Base-by-base conservation (phyloP, 92 coral and sea anemone species). In the Muricea muricata region DNA sequence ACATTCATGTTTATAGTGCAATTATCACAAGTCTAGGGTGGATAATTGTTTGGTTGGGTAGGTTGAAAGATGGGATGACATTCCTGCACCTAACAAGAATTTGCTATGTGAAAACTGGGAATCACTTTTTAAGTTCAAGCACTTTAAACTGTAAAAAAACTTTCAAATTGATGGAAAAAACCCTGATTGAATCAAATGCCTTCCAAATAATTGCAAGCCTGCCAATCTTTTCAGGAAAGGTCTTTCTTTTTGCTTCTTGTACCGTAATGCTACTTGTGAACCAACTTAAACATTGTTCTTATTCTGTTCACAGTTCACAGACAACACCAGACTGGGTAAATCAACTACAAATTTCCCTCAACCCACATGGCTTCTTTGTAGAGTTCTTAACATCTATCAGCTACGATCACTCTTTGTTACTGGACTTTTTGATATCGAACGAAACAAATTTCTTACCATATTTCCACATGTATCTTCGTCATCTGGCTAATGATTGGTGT, bases 391-490 rank as follows among this genome's bases (percentile, higher is more conserved):
- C 77, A 12, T 74, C 91, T 15, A 66, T 93, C 42, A 78, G 77
- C 41, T 93, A 86, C 78, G 99, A 96, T 61, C 96, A 93, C 65
- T 92, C 98, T 2, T 83, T 96, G 26, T 80, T 96, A 24, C 91
- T 96, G 48, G 99, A 96, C 68, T 93, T 96, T 42, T 88, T 96
- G 20, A 91, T 96, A 30, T 96, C 99, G 40, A 84, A 93, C n/a
- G 99, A 96, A 88, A 96, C 99, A n/a, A 41, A 73, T n/a, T 96
- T 96, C 80, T 93, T 96, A 55, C 85, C 86, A 25, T 96, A 96
- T 55, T 69, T 93, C 29, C 55, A 87, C 29, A 58, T 81, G 17
- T 96, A 93, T 52, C 94, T 96, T 25, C 97, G 79, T 52, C 72
- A 89, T 24, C 67, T 90, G 9, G 65, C 87, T 32, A 73, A 37